Evolutionary conservation across 2,888 invertebrate genomes (phyloP).

Genomic region (Mythimna lalbum): DNA sequence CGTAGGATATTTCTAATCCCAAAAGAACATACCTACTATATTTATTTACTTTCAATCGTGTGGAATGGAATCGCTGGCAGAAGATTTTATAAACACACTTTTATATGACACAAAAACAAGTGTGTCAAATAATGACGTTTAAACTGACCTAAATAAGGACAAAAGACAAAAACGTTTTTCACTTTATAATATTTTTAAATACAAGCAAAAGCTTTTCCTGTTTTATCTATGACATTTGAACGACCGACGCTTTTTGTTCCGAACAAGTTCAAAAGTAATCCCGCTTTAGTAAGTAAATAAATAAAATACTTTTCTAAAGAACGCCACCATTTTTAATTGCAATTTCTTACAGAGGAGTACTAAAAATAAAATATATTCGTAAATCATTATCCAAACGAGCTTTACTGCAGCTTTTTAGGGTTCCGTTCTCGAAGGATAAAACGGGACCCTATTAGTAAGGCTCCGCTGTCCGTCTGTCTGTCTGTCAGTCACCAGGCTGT

Average conservation of each 20-base stretch:
- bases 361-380: slow-evolving; percentile 56
- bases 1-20: no score
- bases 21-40: no score
- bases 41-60: no score
- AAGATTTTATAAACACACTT: no score
- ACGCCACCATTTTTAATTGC: slow-evolving; percentile 46
- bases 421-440: no score
- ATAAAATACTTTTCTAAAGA: slow-evolving; percentile 43
- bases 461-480: no score
- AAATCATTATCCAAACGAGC: slow-evolving; percentile 63
- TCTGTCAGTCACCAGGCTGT: no score
- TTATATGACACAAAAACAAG: background rate
- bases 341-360: slow-evolving; percentile 38
- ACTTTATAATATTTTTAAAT: slow-evolving; percentile 4
- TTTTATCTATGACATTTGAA: slow-evolving; percentile 24
- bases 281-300: slow-evolving; percentile 38
- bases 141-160: slow-evolving; percentile 6
- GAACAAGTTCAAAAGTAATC: slow-evolving; percentile 35
- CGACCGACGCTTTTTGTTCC: slow-evolving; percentile 31
- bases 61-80: no score
- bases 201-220: slow-evolving; percentile 29
- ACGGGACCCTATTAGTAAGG: no score
- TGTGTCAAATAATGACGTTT: background rate
- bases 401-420: slow-evolving; percentile 34
- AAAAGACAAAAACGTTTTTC: background rate